These are phyloP conservation scores for Nylanderia fulva DNA, from an alignment of 1,140 invertebrate species.

Conservation along the genomic window DNA sequence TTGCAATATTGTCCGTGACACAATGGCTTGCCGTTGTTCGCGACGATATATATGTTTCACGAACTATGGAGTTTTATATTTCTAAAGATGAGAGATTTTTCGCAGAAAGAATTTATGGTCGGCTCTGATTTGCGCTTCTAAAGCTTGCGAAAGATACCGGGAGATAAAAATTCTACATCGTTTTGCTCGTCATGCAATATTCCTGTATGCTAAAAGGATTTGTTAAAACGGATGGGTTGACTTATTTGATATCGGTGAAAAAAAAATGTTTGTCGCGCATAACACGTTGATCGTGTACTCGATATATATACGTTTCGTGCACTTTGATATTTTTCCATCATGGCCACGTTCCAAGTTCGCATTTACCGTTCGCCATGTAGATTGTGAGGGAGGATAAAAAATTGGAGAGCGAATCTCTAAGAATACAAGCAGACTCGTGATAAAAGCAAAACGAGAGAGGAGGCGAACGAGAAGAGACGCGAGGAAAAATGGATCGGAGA, in stretches of 20 bases:
- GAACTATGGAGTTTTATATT: constrained; percentile 27
- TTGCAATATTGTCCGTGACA: constrained; percentile 52
- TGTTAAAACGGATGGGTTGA: background rate
- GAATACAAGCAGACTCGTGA: constrained; percentile 20
- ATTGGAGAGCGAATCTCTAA: constrained; percentile 14
- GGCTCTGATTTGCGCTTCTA: background rate
- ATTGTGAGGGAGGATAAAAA: background rate
- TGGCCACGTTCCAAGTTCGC: background rate
- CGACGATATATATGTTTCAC: constrained; percentile 13
- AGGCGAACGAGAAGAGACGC: background rate
- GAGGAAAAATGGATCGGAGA: constrained; percentile 1
- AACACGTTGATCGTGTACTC: background rate
- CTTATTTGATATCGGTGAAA: background rate
- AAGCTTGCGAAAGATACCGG: background rate
- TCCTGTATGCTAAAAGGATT: background rate
- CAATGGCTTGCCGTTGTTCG: constrained; percentile 58
- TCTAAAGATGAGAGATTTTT: constrained; percentile 23
- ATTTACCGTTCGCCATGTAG: background rate
- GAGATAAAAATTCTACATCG: background rate
- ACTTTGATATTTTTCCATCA: background rate
- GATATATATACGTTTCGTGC: background rate
- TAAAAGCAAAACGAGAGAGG: background rate
- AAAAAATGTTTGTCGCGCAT: background rate
- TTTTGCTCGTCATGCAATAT: background rate
- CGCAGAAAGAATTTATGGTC: constrained; percentile 5